These are phyloP conservation scores for Drosophila formosana DNA, from an alignment of 2,888 invertebrate genomes.

Conservation along the genomic window DNA sequence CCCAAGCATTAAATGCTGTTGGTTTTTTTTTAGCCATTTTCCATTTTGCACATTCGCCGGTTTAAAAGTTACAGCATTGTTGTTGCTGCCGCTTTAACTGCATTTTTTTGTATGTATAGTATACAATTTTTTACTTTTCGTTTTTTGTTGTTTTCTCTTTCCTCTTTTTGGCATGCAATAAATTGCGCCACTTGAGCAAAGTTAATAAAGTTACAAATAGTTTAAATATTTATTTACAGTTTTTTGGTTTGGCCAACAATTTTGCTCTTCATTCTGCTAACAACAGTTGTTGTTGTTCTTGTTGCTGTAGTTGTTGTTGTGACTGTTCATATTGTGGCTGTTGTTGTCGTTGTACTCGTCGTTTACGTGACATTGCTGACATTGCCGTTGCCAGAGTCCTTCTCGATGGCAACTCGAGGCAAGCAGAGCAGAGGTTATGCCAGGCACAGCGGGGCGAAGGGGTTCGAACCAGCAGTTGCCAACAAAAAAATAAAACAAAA, in stretches of 20 bases:
- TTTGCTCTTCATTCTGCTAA: conserved; percentile 48
- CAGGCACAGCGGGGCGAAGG: not conserved
- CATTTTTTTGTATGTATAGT: conserved; percentile 1
- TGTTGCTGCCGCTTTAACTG: conserved; percentile 16
- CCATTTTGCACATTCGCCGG: conserved; percentile 11
- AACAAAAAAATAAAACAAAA: not conserved
- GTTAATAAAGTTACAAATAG: conserved; percentile 81
- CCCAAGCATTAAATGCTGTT: conserved; percentile 55
- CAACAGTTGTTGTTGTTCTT: conserved; percentile 26
- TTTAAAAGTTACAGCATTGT: conserved; percentile 38
- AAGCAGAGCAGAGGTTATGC: not conserved
- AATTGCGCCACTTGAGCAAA: conserved; percentile 79
- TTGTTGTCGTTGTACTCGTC: conserved; percentile 23
- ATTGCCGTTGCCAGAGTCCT: conserved; percentile 12
- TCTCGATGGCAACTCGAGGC: conserved; percentile 8
- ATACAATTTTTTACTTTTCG: conserved; percentile 1
- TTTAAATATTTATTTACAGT: conserved; percentile 79
- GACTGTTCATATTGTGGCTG: conserved; percentile 15
- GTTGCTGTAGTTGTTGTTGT: conserved; percentile 3
- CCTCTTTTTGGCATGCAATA: conserved; percentile 69
- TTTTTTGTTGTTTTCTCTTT: conserved; percentile 5
- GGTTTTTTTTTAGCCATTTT: conserved; percentile 30
- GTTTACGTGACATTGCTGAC: conserved; percentile 46
- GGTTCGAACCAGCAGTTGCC: not conserved
- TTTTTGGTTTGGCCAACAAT: conserved; percentile 73